These are phyloP conservation scores for Ceraclea dissimilis DNA, from an alignment of 2,888 invertebrate species.

Conservation along the genomic window DNA sequence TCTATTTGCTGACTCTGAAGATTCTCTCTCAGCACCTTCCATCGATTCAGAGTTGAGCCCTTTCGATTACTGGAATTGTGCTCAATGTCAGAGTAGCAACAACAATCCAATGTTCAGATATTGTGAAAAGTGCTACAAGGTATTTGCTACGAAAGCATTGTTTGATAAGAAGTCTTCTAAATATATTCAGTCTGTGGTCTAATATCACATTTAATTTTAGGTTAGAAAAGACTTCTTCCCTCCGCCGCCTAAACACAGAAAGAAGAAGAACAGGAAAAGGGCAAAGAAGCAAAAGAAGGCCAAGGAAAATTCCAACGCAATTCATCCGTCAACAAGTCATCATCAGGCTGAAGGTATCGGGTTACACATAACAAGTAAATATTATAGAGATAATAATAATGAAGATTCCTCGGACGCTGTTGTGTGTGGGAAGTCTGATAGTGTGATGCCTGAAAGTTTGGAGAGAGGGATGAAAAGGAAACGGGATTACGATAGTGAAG, in stretches of 20 bases:
- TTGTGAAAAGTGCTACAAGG: constrained; percentile 67
- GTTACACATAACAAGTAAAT: constrained; percentile 20
- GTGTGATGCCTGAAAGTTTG: background rate
- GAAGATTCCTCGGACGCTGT: background rate
- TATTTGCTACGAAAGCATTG: no score
- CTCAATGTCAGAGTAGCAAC: constrained; percentile 53
- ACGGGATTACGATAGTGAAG: constrained; percentile 6
- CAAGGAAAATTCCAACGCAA: background rate
- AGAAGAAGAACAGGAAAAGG: constrained; percentile 23
- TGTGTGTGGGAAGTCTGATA: no score
- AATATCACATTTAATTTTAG: constrained; percentile 36
- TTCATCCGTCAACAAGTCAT: background rate
- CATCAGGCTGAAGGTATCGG: constrained; percentile 12
- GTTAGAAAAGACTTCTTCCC: constrained; percentile 62
- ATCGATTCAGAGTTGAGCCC: constrained; percentile 47
- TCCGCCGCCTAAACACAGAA: constrained; percentile 50
- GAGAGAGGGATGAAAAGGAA: background rate
- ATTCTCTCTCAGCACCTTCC: constrained; percentile 33
- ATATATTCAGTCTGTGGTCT: no score
- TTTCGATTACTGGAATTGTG: constrained; percentile 57
- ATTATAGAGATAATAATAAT: background rate
- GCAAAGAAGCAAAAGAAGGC: constrained; percentile 13
- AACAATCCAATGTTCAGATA: constrained; percentile 59
- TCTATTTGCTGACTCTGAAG: constrained; percentile 42
- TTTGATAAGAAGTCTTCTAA: background rate